Evolutionary conservation across 2,113 vertebrate species (phyloP), one percentile per base, ranked within the genome.

Genomic region (Gallinago media): DNA sequence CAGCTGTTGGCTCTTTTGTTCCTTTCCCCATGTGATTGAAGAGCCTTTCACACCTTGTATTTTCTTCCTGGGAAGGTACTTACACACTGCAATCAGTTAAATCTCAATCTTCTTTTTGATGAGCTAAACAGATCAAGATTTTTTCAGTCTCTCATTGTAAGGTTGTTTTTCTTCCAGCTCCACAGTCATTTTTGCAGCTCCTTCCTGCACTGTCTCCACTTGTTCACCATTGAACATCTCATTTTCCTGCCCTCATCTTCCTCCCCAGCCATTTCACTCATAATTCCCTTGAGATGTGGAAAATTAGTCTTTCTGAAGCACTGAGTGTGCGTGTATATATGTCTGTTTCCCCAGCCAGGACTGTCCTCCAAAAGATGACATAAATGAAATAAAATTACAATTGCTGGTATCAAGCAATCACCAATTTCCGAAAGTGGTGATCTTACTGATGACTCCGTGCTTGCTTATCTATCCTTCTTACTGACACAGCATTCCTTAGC

Each of bases 31-130:
- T 79, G 94, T 89, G 90, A 97, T 34, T 90, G 71, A 94, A 93
- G 89, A 80, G 82, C 34, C 63, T 94, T 96, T 97, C 29, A 4
- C 92, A 95, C 95, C 95, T 92, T 96, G 47, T 80, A 85, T 92
- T 93, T 96, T 97, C 63, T 77, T 93, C 72, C 94, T 88, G 88
- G 78, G 92, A 94, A 94, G 90, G 82, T 90, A 88, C 92, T 96
- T 90, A 74, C 38, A 84, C 29, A 56, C 59, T 84, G 90, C 92
- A 90, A 96, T 94, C 88, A 90, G 92, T 92, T 95, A 93, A 85
- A 95, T 93, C 85, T 96, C 95, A 84, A 31, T 90, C 88, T 88
- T 83, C 63, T 94, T 94, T 96, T 88, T 95, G 93, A 96, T 92
- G 96, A 96, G 78, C 71, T 93, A 94, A 96, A 88, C 94, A 96